Evolutionary conservation across 2,888 invertebrate genomes (phyloP), one percentile per base, ranked within the genome.

Genomic region (Euplagia quadripunctaria): DNA sequence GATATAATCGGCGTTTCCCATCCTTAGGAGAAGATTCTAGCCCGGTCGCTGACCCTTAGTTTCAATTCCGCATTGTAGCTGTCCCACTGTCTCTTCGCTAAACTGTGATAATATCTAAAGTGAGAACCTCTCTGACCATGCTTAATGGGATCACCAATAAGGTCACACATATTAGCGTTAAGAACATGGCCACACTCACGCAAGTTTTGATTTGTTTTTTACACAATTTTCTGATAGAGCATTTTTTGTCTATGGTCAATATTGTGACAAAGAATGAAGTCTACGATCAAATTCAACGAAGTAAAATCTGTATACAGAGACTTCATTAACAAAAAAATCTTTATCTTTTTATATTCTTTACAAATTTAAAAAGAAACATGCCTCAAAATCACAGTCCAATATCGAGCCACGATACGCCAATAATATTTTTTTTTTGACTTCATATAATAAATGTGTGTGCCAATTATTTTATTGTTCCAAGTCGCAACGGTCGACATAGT

Each of bases 21-120:
- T 43, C 42, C 17, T 17, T 51, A 51, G 16, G 65, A 49, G 49
- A 41, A 51, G 8, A 17, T 17, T 66, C 17, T 51, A 51, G 51
- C 82, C 79, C 83, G 90, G 86, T 83, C 89, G 79, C 86, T 90
- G 91, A 89, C 91, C 91, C 84, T 79, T 73, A 70, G 79, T 72
- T 85, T 85, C 84, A 83, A 88, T 88, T 90, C 90, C 88, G 87
- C 86, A 85, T 88, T 88, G 88, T 86, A 20, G 12, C 52, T n/a
- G 67, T 52, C 63, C 41, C 52, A n/a, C 51, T 76, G 73, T 70
- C 68, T 66, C 70, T 49, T 63, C 71, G 64, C 75, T 80, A 78
- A 82, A 80, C 64, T 68, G 69, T 76, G 86, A 85, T 86, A 82
- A 70, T 72, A 86, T 85, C 85, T 82, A 72, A 73, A 82, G 80